phyloP scores from a whole-genome alignment of 2,888 invertebrate genomes.

The Dryadula phaetusa region DNA sequence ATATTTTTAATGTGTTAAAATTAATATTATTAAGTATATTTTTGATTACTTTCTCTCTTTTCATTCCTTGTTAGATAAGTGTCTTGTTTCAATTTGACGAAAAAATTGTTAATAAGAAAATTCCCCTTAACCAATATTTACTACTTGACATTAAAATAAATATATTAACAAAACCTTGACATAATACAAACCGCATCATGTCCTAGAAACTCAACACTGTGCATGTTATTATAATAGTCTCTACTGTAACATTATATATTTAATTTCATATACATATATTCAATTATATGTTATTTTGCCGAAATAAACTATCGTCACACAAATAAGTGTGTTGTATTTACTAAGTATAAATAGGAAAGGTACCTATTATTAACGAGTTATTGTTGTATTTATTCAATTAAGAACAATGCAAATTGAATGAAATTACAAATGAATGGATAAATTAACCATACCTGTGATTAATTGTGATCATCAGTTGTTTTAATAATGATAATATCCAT shows the following conservation, averaged over 20 bases:
- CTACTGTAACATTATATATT: slow-evolving; percentile 25
- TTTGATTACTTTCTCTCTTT: no score
- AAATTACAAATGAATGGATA: not conserved
- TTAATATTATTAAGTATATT: no score
- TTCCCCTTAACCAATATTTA: slow-evolving; percentile 1
- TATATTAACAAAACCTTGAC: slow-evolving; percentile 61
- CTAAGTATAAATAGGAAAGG: no score
- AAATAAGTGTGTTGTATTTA: no score
- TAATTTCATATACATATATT: no score
- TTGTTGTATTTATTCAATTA: not conserved
- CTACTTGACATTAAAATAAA: slow-evolving; percentile 21
- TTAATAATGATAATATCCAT: slow-evolving; percentile 28
- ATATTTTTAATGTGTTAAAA: no score
- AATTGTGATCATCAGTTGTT: slow-evolving; percentile 28
- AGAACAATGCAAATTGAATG: not conserved
- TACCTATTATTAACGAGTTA: no score
- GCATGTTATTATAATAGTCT: slow-evolving; percentile 43
- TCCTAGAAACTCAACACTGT: slow-evolving; percentile 63
- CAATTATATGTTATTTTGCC: not conserved
- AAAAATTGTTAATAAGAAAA: no score
- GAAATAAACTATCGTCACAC: no score
- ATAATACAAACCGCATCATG: slow-evolving; percentile 63
- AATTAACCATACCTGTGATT: slow-evolving; percentile 19
- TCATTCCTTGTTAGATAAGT: no score
- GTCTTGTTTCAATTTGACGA: no score